Percentiles rank a stretch among this genome's conserved stretches.
Evolutionary conservation across 2,797 vertebrate species (phyloP).

Genomic region (Pachyuromys duprasi): DNA sequence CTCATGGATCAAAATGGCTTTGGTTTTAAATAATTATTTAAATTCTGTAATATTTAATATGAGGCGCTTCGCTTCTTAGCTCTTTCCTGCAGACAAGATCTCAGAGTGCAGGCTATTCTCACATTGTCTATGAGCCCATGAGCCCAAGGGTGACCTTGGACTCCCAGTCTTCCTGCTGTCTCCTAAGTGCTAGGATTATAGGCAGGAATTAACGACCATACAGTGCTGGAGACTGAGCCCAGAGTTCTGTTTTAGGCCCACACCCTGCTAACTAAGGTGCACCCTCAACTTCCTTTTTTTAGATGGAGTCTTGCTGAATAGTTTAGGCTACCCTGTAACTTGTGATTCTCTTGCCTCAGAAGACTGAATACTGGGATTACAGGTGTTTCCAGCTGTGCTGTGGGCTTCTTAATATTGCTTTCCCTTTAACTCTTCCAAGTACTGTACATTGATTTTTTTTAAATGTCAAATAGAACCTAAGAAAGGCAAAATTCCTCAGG

Average conservation of each 20-base stretch:
- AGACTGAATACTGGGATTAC: neutral
- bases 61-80: neutral
- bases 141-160: neutral
- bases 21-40: neutral
- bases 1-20: neutral
- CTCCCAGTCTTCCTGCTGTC: neutral
- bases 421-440: constrained; percentile 16
- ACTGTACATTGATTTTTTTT: constrained; percentile 24
- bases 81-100: neutral
- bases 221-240: neutral
- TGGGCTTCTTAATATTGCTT: neutral
- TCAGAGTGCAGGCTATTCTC: neutral
- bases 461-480: neutral
- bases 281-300: neutral
- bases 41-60: constrained; percentile 1
- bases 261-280: neutral
- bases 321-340: neutral
- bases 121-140: neutral
- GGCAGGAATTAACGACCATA: neutral
- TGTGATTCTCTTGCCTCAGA: neutral
- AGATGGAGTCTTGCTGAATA: neutral
- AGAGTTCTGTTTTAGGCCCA: neutral
- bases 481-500: constrained; percentile 37
- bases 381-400: neutral
- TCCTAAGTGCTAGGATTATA: neutral